Conservation (phyloP, 2,888 invertebrate genomes). For the Microctonus brassicae region DNA sequence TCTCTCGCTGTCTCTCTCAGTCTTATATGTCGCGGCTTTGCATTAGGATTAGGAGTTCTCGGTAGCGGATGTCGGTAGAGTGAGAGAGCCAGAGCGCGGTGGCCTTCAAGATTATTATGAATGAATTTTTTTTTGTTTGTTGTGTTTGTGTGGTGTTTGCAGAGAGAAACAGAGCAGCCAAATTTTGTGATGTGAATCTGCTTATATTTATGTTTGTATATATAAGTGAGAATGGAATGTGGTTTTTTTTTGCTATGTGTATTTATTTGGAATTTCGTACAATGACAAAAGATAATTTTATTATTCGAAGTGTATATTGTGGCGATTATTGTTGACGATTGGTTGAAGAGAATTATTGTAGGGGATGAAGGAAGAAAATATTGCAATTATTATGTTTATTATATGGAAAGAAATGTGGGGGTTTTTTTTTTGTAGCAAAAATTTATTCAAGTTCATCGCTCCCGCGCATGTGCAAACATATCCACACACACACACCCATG, state of each 20-base stretch:
- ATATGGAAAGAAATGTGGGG: no score
- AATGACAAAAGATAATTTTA: no score
- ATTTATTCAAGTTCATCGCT: slow-evolving; percentile 62
- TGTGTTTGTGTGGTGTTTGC: no score
- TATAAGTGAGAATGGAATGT: not conserved
- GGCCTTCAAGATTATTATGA: slow-evolving; percentile 51
- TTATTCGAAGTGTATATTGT: no score
- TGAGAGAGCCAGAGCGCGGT: slow-evolving; percentile 17
- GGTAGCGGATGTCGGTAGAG: slow-evolving; percentile 35
- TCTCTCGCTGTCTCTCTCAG: not conserved
- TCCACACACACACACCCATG: slow-evolving; percentile 43
- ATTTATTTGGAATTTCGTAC: not conserved
- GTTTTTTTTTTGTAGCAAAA: not conserved
- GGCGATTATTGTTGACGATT: no score
- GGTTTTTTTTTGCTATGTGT: not conserved
- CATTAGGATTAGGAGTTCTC: slow-evolving; percentile 19
- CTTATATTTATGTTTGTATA: not conserved
- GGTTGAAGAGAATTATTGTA: no score
- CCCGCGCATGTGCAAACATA: slow-evolving; percentile 64
- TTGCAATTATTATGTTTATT: no score
- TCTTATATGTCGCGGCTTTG: not conserved
- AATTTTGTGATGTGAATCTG: no score
- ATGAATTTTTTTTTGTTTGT: slow-evolving; percentile 54
- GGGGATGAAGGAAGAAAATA: not conserved
- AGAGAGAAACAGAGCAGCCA: no score